phyloP scores from a whole-genome alignment of 1,140 invertebrate species.

The Apis florea region DNA sequence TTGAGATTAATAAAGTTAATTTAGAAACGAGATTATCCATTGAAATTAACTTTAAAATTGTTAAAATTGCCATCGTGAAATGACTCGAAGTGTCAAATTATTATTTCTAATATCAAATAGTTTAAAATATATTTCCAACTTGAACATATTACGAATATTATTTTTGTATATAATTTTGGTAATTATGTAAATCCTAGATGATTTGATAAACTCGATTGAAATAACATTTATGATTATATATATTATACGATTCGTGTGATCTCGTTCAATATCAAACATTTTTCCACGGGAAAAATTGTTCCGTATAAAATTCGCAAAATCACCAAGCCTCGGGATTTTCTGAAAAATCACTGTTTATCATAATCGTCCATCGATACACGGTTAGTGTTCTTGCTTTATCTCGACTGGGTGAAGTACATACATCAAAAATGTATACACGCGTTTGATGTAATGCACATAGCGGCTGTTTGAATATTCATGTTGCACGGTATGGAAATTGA shows the following conservation, averaged over 20 bases:
- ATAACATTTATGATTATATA: too few species aligned
- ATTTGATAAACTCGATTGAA: too few species aligned
- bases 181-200: too few species aligned
- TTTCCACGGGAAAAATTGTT: neutral
- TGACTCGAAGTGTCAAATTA: neutral
- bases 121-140: too few species aligned
- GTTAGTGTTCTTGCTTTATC: constrained; percentile 30
- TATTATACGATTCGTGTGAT: neutral
- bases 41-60: neutral
- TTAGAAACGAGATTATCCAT: neutral
- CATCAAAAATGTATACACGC: constrained; percentile 47
- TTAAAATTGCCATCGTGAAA: neutral
- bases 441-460: constrained; percentile 34
- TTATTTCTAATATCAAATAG: too few species aligned
- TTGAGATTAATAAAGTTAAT: neutral
- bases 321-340: neutral
- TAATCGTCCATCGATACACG: constrained; percentile 28
- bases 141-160: too few species aligned
- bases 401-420: constrained; percentile 14
- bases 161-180: too few species aligned
- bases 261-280: neutral
- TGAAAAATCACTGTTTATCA: neutral
- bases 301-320: neutral
- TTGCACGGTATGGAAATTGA: constrained; percentile 46
- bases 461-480: constrained; percentile 52